Conservation (phyloP, 2,113 vertebrate genomes). For the Trogon melanurus region DNA sequence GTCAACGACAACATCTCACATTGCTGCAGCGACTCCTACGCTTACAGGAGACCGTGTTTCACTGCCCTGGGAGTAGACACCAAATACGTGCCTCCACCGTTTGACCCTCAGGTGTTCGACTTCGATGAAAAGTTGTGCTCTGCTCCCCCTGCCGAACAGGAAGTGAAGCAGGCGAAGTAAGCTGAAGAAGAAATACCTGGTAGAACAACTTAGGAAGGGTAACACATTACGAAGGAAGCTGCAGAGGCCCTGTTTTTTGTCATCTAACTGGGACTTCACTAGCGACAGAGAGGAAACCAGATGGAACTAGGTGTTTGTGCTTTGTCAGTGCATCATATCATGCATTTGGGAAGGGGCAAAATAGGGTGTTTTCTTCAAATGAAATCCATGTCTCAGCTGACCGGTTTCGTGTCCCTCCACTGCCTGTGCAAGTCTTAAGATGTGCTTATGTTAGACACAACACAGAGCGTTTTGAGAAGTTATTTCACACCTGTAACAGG, state of each 20-base stretch:
- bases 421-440: neutral
- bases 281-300: neutral
- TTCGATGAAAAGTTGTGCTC: constrained; percentile 67
- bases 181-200: neutral
- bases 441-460: neutral
- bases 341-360: neutral
- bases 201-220: neutral
- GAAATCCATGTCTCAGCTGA: neutral
- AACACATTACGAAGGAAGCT: neutral
- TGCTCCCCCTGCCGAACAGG: neutral
- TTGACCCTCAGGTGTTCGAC: constrained; percentile 58
- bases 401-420: neutral
- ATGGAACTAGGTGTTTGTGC: neutral
- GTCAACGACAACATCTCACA: constrained; percentile 65
- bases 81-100: constrained; percentile 61
- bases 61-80: constrained; percentile 62
- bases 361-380: neutral
- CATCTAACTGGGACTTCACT: neutral
- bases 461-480: neutral
- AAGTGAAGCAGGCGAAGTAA: constrained; percentile 28
- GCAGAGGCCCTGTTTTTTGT: neutral
- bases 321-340: neutral
- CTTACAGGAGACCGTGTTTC: constrained; percentile 70
- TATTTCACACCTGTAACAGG: neutral
- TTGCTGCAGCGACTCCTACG: constrained; percentile 71